Base-by-base conservation (phyloP, 2,113 vertebrate genomes). In the Gopherus flavomarginatus region DNA sequence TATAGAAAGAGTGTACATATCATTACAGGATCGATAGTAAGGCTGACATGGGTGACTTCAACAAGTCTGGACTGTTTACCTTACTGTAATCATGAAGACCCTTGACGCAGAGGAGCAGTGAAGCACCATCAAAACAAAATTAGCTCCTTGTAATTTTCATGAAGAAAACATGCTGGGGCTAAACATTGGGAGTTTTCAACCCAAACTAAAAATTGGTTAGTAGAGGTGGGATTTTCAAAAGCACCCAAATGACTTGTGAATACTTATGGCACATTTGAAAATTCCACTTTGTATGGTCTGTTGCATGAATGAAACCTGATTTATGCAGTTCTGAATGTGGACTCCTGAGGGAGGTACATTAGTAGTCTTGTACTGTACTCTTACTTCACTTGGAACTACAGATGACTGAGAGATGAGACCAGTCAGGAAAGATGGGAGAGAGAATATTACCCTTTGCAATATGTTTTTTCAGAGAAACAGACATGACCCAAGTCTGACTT, bases 1-100 rank as follows among this genome's bases (percentile, higher is more conserved):
- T 96, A 44, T 47, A 88, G 77, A 86, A 97, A 97, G 42, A 22
- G 22, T 77, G 90, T 79, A 82, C 50, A 29, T 91, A 93, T 96
- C 84, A 90, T 86, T 96, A 38, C 1, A 4, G 59, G 88, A 86
- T 85, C 92, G 88, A 90, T 89, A 89, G 89, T 54, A 96, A 65
- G 86, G 93, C 65, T 72, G n/a, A 2, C 26, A 59, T 29, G 35
- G 62, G 31, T 59, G 93, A 38, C 13, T 87, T 79, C 90, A 85
- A 75, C 75, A 81, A 92, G 85, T n/a, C 85, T 91, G n/a, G 2
- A 56, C 87, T 91, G 47, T 86, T 96, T 95, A 22, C 4, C 17
- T n/a, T 95, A 83, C 72, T 42, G 2, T 44, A 87, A 69, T 47
- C 10, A 5, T n/a, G 7, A 22, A 91, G 49, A 89, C 82, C 54